Evolutionary conservation across 2,888 invertebrate species (phyloP).

Genomic region (Gymnosoma rotundatum): DNA sequence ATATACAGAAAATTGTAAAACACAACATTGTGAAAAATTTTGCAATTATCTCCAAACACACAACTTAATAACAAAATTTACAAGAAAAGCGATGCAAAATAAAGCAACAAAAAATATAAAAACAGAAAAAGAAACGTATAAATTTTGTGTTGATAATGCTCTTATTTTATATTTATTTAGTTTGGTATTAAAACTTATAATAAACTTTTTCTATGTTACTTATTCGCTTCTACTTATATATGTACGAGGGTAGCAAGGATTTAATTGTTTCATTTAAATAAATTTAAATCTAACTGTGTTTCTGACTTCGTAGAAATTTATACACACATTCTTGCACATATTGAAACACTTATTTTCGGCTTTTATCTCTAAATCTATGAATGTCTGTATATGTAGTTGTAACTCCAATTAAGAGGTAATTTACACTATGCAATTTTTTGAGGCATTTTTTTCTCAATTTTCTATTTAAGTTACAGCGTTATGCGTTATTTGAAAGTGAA

Average conservation of each 20-base stretch:
- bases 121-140: neutral
- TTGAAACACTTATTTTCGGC: neutral
- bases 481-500: too few species aligned
- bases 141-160: conserved; percentile 49
- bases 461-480: too few species aligned
- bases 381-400: neutral
- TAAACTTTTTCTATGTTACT: neutral
- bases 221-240: neutral
- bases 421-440: too few species aligned
- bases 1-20: conserved; percentile 23
- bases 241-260: neutral
- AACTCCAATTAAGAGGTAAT: conserved; percentile 16
- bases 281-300: neutral
- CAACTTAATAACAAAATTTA: conserved; percentile 50
- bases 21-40: conserved; percentile 27
- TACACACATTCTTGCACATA: too few species aligned
- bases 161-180: conserved; percentile 43
- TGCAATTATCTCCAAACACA: conserved; percentile 49
- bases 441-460: too few species aligned
- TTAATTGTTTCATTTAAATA: too few species aligned
- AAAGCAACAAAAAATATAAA: neutral
- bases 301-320: neutral
- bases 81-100: conserved; percentile 1
- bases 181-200: conserved; percentile 38
- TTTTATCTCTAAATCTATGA: neutral